Base-by-base conservation (phyloP, 2,113 vertebrate species). In the Desmodus rotundus region DNA sequence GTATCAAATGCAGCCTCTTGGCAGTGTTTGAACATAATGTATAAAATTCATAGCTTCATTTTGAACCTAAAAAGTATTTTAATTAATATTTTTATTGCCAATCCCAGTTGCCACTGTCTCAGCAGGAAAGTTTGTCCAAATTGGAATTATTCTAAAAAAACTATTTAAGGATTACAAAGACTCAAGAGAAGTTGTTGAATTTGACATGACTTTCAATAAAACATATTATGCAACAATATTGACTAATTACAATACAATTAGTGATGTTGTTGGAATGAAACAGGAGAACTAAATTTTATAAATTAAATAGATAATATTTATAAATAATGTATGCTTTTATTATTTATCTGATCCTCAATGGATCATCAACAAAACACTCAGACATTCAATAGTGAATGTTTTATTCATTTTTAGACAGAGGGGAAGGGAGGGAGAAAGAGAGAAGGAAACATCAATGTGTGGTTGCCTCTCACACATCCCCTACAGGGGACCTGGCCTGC, bases 281-380 rank as follows among this genome's bases (percentile, higher is more conserved):
- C 76, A 92, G 52, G 63, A 41, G 76, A 93, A 93, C 77, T 41
- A 72, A 45, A 70, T 36, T 70, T 63, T 87, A 77, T 43, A 31
- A 36, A 77, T 38, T 80, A 87, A 52, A 86, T 33, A 43, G 31
- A 43, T 63, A 45, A 80, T 65, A n/a, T 47, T 91, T 90, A 65
- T 86, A 92, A 90, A 84, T 72, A 92, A 96, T 84, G 45, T 61
- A 65, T 84, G 56, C 58, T 95, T 89, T 89, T 73, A 84, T 81
- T 76, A 86, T 24, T 78, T 87, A 88, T 77, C 33, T 8, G 19
- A 96, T 80, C 31, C 81, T 76, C 16, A 73, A 9, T 87, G 43
- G 26, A 24, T 84, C 56, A 26, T 89, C 67, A 92, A 50, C 13
- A 67, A 61, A 91, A 83, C 8, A 54, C 8, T 22, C 58, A 88